Evolutionary conservation across 2,113 vertebrate species (phyloP).

Genomic region (Grammomys dolichurus): DNA sequence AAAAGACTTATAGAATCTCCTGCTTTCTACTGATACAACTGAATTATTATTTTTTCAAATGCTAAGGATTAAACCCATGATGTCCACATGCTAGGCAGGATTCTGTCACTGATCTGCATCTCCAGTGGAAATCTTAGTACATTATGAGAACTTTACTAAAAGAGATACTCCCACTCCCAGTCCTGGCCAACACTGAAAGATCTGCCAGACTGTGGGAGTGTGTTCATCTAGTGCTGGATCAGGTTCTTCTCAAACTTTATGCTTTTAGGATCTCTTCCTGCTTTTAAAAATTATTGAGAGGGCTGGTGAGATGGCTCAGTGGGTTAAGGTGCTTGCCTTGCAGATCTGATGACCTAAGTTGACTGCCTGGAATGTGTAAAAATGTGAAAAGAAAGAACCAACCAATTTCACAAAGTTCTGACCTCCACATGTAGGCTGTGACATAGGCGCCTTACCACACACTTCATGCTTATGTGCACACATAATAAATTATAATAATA

Average conservation of each 20-base stretch:
- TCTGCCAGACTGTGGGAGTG: background rate
- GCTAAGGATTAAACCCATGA: background rate
- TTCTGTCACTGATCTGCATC: background rate
- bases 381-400: background rate
- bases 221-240: background rate
- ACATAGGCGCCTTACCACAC: background rate
- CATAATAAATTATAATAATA: no score
- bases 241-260: background rate
- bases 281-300: background rate
- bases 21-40: background rate
- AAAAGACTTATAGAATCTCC: background rate
- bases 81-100: background rate
- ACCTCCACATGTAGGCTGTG: background rate
- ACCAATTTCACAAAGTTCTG: background rate
- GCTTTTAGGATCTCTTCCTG: background rate
- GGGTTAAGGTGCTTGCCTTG: background rate
- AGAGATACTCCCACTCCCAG: background rate
- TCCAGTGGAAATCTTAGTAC: background rate
- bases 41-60: background rate
- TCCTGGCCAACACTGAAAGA: background rate
- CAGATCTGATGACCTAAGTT: background rate
- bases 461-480: background rate
- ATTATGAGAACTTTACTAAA: background rate
- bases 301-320: background rate
- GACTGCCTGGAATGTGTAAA: background rate